These are phyloP conservation scores for Aporophyla nigra DNA, from an alignment of 2,888 invertebrate genomes.

Conservation along the genomic window DNA sequence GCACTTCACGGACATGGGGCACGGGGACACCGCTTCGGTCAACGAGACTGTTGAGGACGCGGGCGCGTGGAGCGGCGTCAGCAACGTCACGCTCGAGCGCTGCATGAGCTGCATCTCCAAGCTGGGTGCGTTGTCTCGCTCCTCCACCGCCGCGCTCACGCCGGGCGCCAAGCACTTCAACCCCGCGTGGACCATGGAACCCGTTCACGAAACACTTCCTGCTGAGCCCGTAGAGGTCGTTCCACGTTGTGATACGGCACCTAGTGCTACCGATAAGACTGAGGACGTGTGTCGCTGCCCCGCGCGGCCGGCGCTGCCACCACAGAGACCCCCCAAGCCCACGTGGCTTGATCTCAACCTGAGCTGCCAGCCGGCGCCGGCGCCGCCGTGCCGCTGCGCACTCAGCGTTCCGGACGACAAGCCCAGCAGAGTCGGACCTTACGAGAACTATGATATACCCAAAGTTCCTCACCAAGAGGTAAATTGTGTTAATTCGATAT, in stretches of 20 bases:
- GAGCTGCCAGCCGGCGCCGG: slow-evolving; percentile 77
- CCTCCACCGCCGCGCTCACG: slow-evolving; percentile 91
- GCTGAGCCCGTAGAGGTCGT: slow-evolving; percentile 42
- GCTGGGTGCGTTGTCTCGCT: slow-evolving; percentile 93
- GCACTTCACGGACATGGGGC: slow-evolving; percentile 84
- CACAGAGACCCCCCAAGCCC: slow-evolving; percentile 92
- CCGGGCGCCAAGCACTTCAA: slow-evolving; percentile 89
- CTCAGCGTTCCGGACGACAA: slow-evolving; percentile 71
- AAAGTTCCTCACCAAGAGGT: slow-evolving; percentile 91
- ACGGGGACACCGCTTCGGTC: slow-evolving; percentile 82
- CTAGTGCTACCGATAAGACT: slow-evolving; percentile 71
- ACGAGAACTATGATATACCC: slow-evolving; percentile 95
- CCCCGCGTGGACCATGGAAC: slow-evolving; percentile 91
- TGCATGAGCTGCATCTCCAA: slow-evolving; percentile 96
- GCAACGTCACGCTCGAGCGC: slow-evolving; percentile 89
- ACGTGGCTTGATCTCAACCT: slow-evolving; percentile 75
- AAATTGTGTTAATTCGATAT: slow-evolving; percentile 62
- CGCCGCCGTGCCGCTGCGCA: slow-evolving; percentile 73
- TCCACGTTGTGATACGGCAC: slow-evolving; percentile 55
- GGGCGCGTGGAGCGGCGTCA: slow-evolving; percentile 80
- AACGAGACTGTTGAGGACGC: slow-evolving; percentile 75
- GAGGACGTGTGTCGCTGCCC: slow-evolving; percentile 76
- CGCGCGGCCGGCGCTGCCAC: slow-evolving; percentile 79
- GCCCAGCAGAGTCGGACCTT: slow-evolving; percentile 88
- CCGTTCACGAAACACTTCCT: slow-evolving; percentile 74